Conservation (phyloP, 1,140 invertebrate genomes). For the Hycleus cichorii region DNA sequence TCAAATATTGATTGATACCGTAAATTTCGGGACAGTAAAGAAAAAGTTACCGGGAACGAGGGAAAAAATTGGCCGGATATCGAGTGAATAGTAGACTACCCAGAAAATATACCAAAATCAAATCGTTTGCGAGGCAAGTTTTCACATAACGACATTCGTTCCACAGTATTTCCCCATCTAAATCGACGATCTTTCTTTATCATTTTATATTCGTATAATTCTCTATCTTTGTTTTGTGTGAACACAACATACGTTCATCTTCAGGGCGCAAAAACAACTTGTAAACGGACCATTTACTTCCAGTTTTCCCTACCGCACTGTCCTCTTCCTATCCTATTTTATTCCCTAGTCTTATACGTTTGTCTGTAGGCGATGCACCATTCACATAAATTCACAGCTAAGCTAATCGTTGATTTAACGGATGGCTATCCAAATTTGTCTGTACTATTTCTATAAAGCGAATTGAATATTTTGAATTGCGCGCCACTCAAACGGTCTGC, state of each 20-base stretch:
- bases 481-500: no score
- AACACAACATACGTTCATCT: conserved; percentile 15
- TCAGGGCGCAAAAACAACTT: conserved; percentile 24
- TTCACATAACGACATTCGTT: conserved; percentile 22
- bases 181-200: background rate
- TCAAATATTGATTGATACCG: no score
- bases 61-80: no score
- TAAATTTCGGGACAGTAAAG: no score
- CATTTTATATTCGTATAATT: background rate
- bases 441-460: no score
- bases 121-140: conserved; percentile 18
- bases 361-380: background rate
- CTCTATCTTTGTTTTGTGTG: conserved; percentile 2
- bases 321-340: background rate
- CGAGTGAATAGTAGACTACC: background rate
- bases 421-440: no score
- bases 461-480: no score
- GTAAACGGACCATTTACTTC: conserved; percentile 28
- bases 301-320: conserved; percentile 14
- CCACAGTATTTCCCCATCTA: conserved; percentile 7
- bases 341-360: no score
- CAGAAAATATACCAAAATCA: conserved; percentile 14
- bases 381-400: conserved; percentile 15
- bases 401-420: conserved; percentile 7
- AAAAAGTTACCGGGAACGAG: no score